Evolutionary conservation across 1,140 invertebrate genomes (phyloP), one percentile per base, ranked within the genome.

Genomic region (Lasioglossum albipes): DNA sequence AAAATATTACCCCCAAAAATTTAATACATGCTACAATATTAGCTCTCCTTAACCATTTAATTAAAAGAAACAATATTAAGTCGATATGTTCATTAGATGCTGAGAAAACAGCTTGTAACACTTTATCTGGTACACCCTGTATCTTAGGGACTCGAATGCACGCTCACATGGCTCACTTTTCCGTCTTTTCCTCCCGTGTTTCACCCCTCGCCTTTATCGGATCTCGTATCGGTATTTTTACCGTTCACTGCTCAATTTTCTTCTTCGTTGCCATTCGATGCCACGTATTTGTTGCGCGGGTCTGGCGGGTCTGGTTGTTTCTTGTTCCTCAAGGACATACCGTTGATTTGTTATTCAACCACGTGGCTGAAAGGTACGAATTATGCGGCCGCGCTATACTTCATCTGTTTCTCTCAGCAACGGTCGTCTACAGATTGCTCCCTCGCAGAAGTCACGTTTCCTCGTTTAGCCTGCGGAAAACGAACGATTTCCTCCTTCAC

Each of bases 161-260:
- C 10, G 62, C 27, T 64, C 2, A 16, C 27, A 64, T 22, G 64
- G 64, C 3, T 65, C 31, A 3, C 10, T 49, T 7, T 41, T 66
- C 20, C 41, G 54, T 41, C 57, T 41, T 65, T 42, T 54, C 10
- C 9, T 49, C 57, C 27, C n/a, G 10, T 57, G 13, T 31, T 71
- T 68, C 65, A 68, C 13, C 66, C 62, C n/a, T 31, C 7, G 12
- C 7, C 68, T 54, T 42, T 45, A 65, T 42, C 9, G 12, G 41
- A n/a, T 42, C 12, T 27, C 36, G n/a, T 20, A 61, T 22, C 22
- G 52, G 64, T 54, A 68, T 76, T 68, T 73, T 49, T 64, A 62
- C 41, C 59, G 42, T 62, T 59, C 59, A 49, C 59, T 13, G 71
- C 71, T 73, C 71, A 49, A 73, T 73, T 73, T 49, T 64, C 59